phyloP scores from a whole-genome alignment of 92 coral and sea anemone species.

The Parazoanthus swiftii region DNA sequence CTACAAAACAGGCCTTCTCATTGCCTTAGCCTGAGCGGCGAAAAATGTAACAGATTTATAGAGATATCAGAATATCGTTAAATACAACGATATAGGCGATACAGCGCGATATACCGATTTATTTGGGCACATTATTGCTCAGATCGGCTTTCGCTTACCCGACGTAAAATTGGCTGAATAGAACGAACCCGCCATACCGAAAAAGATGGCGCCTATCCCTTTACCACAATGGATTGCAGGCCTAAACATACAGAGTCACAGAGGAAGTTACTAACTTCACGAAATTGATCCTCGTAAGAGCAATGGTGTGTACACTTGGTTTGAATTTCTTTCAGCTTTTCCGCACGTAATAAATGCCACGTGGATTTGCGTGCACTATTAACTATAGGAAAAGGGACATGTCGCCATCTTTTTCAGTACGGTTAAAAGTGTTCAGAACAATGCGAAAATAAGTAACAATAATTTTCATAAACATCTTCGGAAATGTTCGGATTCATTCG shows the following conservation, averaged over 20 bases:
- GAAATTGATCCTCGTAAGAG: slow-evolving; percentile 20
- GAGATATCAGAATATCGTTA: slow-evolving; percentile 6
- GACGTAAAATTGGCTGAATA: slow-evolving; percentile 10
- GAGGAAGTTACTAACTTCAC: slow-evolving; percentile 13
- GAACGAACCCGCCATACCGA: slow-evolving; percentile 13
- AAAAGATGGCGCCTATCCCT: slow-evolving; percentile 12
- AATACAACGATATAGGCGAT: slow-evolving; percentile 6
- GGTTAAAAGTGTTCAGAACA: slow-evolving; percentile 13
- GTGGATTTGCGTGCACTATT: slow-evolving; percentile 27
- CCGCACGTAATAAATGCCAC: slow-evolving; percentile 26
- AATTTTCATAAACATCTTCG: background rate
- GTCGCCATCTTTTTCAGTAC: slow-evolving; percentile 11
- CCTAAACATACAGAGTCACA: slow-evolving; percentile 7
- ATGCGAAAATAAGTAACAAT: slow-evolving; percentile 1
- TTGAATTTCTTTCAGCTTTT: slow-evolving; percentile 27
- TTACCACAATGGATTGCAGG: slow-evolving; percentile 14
- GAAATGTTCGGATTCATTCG: slow-evolving; percentile 3
- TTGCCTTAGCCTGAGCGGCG: slow-evolving; percentile 11
- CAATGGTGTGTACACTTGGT: slow-evolving; percentile 30
- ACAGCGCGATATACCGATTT: slow-evolving; percentile 5
- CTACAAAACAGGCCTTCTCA: slow-evolving; percentile 6
- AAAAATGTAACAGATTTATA: slow-evolving; percentile 6
- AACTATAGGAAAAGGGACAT: slow-evolving; percentile 6
- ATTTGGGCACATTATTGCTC: slow-evolving; percentile 10
- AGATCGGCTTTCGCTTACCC: slow-evolving; percentile 13